phyloP scores from a whole-genome alignment of 2,113 vertebrate genomes.

The Spizaetus ornatus region DNA sequence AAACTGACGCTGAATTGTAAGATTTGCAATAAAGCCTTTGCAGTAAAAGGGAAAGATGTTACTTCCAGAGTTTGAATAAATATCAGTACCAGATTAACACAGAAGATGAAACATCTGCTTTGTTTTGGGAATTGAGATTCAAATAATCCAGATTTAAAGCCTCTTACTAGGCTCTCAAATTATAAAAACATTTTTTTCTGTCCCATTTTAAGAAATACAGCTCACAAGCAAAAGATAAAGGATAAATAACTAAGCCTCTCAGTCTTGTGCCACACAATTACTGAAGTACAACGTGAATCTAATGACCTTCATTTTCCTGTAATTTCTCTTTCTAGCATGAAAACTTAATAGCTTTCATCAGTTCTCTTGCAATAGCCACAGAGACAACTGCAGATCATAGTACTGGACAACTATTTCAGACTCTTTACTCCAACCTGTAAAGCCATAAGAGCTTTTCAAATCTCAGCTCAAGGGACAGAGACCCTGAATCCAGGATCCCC shows the following conservation, averaged over 20 bases:
- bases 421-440: background rate
- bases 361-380: background rate
- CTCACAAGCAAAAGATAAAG: background rate
- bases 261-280: background rate
- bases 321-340: background rate
- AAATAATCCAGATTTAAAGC: background rate
- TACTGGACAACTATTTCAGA: background rate
- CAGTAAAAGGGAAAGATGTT: background rate
- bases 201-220: background rate
- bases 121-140: background rate
- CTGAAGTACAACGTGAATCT: background rate
- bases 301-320: background rate
- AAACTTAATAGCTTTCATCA: background rate
- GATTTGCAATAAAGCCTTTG: slow-evolving; percentile 91
- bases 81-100: background rate
- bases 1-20: slow-evolving; percentile 88
- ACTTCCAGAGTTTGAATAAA: background rate
- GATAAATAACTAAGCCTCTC: background rate
- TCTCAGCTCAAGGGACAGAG: background rate
- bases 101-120: background rate
- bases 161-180: background rate
- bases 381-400: background rate
- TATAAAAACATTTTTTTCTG: background rate
- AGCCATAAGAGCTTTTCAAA: background rate
- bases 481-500: background rate